phyloP scores from a whole-genome alignment of 2,797 vertebrate species.

The Clarias platycephalus region DNA sequence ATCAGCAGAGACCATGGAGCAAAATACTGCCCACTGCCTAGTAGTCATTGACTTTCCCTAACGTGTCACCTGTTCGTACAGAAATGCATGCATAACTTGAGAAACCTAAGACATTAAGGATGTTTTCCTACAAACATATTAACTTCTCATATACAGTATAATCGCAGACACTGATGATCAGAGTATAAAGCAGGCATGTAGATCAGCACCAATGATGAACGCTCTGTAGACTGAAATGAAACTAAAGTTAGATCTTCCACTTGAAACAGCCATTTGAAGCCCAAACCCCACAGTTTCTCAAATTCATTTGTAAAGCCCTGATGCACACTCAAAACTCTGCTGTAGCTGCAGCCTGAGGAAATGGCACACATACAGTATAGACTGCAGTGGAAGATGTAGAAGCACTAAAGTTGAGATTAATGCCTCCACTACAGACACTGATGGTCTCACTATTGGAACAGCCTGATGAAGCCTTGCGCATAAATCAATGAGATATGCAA shows the following conservation, averaged over 20 bases:
- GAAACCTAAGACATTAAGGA: neutral
- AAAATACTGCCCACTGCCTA: neutral
- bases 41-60: neutral
- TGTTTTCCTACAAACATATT: neutral
- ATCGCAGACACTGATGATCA: neutral
- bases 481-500: conserved; percentile 16
- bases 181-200: neutral
- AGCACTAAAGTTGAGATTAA: conserved; percentile 15
- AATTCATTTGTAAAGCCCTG: conserved; percentile 2
- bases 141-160: neutral
- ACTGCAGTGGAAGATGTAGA: neutral
- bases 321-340: neutral
- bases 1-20: neutral
- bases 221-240: neutral
- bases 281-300: neutral
- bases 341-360: neutral
- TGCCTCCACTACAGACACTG: conserved; percentile 1
- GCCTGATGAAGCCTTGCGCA: neutral
- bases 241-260: neutral
- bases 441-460: conserved; percentile 2
- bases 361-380: neutral
- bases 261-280: neutral
- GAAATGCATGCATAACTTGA: neutral
- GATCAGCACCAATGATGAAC: neutral
- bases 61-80: neutral